phyloP scores from a whole-genome alignment of 2,797 vertebrate species.

The Percopsis omiscomaycus region DNA sequence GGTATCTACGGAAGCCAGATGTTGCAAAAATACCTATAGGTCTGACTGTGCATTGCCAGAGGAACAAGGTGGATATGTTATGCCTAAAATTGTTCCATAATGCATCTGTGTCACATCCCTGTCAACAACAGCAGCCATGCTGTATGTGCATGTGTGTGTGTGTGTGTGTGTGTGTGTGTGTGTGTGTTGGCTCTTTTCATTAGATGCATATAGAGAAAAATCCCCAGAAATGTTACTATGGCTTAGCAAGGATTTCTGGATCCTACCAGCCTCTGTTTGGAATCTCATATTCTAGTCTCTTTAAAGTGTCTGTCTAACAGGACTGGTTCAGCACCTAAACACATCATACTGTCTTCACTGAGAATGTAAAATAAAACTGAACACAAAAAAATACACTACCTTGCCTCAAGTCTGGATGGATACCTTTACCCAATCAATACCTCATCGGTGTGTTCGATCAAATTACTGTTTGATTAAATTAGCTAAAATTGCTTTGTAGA shows the following conservation, averaged over 20 bases:
- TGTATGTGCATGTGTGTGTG: slow-evolving; percentile 1
- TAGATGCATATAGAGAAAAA: slow-evolving; percentile 13
- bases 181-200: not conserved
- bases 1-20: not conserved
- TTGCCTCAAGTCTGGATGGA: too few species aligned
- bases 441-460: too few species aligned
- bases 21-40: not conserved
- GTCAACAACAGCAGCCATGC: not conserved
- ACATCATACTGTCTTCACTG: slow-evolving; percentile 5
- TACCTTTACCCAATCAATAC: too few species aligned
- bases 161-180: not conserved
- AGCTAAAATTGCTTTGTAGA: too few species aligned
- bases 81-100: not conserved
- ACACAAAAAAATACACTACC: too few species aligned
- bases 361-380: too few species aligned
- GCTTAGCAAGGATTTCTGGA: slow-evolving; percentile 40
- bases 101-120: not conserved
- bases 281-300: slow-evolving; percentile 47
- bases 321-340: slow-evolving; percentile 30
- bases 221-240: slow-evolving; percentile 12
- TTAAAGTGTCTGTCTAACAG: slow-evolving; percentile 50
- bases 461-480: too few species aligned
- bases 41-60: not conserved
- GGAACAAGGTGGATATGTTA: not conserved
- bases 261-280: slow-evolving; percentile 42